These are phyloP conservation scores for Macrosteles quadrilineatus DNA, from an alignment of 1,140 invertebrate species.

Conservation along the genomic window DNA sequence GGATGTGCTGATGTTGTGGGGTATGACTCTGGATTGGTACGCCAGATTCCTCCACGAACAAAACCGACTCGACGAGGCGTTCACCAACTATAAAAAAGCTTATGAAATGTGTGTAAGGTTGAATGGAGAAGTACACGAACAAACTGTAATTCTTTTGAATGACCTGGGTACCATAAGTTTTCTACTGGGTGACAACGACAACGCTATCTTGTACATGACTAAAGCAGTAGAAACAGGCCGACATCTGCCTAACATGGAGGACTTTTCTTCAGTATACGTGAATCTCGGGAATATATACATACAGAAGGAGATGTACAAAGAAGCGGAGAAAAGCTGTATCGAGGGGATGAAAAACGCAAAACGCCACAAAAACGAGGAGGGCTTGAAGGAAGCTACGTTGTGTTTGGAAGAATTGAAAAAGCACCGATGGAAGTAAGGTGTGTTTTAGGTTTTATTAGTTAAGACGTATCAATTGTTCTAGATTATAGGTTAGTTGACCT, in stretches of 20 bases:
- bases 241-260: conserved; percentile 60
- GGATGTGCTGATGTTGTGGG: conserved; percentile 63
- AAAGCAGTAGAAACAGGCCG: conserved; percentile 69
- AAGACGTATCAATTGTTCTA: no score
- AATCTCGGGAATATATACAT: conserved; percentile 83
- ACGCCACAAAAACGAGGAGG: conserved; percentile 62
- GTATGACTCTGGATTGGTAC: conserved; percentile 80
- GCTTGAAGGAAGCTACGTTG: conserved; percentile 63
- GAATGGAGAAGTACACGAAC: conserved; percentile 67
- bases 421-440: conserved; percentile 6
- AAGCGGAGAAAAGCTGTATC: conserved; percentile 71
- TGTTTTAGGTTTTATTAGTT: no score
- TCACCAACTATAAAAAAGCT: conserved; percentile 67
- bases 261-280: conserved; percentile 73
- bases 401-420: conserved; percentile 56
- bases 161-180: conserved; percentile 78
- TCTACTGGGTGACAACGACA: conserved; percentile 63
- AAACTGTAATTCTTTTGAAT: conserved; percentile 79
- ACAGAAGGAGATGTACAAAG: conserved; percentile 64
- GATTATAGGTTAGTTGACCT: no score
- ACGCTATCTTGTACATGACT: conserved; percentile 69
- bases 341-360: conserved; percentile 69
- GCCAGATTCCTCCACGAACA: conserved; percentile 70
- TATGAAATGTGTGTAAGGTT: conserved; percentile 62
- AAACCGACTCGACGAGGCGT: conserved; percentile 63